Evolutionary conservation across 2,113 vertebrate species (phyloP).

Genomic region (Cacatua alba): DNA sequence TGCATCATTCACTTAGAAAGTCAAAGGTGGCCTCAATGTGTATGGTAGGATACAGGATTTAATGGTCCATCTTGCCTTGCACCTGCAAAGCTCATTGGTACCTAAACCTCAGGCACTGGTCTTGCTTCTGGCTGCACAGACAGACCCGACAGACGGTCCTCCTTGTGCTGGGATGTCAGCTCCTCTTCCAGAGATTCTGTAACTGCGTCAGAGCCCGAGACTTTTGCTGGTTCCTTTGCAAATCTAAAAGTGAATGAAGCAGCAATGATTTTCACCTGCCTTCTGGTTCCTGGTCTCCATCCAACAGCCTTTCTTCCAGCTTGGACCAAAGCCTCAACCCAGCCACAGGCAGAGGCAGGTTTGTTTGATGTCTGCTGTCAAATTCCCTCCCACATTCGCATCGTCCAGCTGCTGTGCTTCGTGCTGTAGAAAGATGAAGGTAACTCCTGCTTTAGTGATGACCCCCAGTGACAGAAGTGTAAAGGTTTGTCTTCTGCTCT

Average conservation of each 20-base stretch:
- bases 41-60: not conserved
- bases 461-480: not conserved
- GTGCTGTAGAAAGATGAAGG: not conserved
- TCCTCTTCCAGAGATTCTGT: not conserved
- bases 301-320: not conserved
- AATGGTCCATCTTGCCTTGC: not conserved
- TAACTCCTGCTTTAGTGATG: not conserved
- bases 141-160: rapidly evolving
- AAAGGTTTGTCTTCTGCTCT: not conserved
- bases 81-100: not conserved
- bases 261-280: not conserved
- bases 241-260: not conserved
- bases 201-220: rapidly evolving
- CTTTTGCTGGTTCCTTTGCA: not conserved
- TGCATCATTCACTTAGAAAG: not conserved
- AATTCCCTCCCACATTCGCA: not conserved
- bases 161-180: not conserved
- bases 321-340: not conserved
- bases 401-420: rapidly evolving
- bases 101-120: not conserved
- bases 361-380: not conserved
- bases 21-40: not conserved
- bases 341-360: not conserved
- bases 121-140: not conserved
- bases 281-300: not conserved